Percentiles rank a stretch among this genome's conserved stretches.
Evolutionary conservation across 2,888 invertebrate genomes (phyloP).

Genomic region (Eretmocerus hayati): DNA sequence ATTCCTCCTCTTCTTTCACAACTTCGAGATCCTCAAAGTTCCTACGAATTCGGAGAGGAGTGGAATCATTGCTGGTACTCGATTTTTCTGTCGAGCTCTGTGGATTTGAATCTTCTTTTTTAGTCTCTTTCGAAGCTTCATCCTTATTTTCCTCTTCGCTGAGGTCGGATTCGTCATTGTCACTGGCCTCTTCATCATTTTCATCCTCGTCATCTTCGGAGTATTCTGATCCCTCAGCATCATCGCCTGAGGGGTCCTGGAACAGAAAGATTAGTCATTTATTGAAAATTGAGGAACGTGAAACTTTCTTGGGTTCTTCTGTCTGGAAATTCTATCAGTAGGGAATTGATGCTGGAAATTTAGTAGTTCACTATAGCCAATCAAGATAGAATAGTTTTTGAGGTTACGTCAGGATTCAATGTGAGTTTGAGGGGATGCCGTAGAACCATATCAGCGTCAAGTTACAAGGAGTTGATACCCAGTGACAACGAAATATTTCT

Average conservation of each 20-base stretch:
- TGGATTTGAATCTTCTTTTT: conserved; percentile 44
- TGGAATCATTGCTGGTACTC: conserved; percentile 23
- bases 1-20: conserved; percentile 62
- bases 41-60: conserved; percentile 34
- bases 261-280: background rate
- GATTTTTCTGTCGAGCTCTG: conserved; percentile 50
- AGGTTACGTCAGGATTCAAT: no score
- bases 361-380: no score
- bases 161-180: conserved; percentile 28
- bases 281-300: no score
- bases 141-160: conserved; percentile 27
- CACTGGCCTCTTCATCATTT: conserved; percentile 28
- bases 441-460: no score
- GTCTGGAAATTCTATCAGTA: no score
- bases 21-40: conserved; percentile 69
- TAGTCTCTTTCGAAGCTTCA: conserved; percentile 30
- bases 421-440: no score
- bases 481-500: no score
- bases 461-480: no score
- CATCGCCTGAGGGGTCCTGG: conserved; percentile 24
- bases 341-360: no score
- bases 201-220: conserved; percentile 32
- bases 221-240: conserved; percentile 10
- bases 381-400: no score
- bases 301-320: no score